phyloP scores from a whole-genome alignment of 2,888 invertebrate species.

The Eupithecia subfuscata region DNA sequence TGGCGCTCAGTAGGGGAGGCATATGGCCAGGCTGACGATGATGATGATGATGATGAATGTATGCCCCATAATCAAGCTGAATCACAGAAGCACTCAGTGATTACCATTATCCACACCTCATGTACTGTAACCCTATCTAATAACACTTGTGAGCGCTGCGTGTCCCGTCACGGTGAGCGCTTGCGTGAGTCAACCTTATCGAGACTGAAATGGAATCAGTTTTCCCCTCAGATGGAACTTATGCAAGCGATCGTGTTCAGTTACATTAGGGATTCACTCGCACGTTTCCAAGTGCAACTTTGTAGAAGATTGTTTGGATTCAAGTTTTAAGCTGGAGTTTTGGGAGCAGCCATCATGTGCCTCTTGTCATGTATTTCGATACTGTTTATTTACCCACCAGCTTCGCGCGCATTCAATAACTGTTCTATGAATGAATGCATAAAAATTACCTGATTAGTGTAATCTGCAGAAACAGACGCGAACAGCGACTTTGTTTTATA shows the following conservation, averaged over 20 bases:
- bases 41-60: too few species aligned
- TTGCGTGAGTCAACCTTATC: background rate
- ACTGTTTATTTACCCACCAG: too few species aligned
- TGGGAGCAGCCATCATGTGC: too few species aligned
- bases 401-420: too few species aligned
- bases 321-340: too few species aligned
- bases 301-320: too few species aligned
- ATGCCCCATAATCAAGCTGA: too few species aligned
- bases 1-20: too few species aligned
- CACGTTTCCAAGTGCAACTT: background rate
- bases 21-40: too few species aligned
- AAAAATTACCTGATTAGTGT: background rate
- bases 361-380: too few species aligned
- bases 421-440: background rate
- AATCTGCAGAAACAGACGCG: background rate
- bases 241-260: background rate
- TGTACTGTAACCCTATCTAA: background rate
- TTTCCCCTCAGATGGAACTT: constrained; percentile 5
- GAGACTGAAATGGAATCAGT: constrained; percentile 3
- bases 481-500: background rate
- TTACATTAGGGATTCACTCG: background rate
- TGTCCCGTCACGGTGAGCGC: background rate
- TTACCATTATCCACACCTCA: constrained; percentile 2
- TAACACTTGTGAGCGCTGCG: background rate
- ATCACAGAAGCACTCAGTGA: background rate